Conservation (phyloP, 2,113 vertebrate species). For the Myrmophylax atrothorax region DNA sequence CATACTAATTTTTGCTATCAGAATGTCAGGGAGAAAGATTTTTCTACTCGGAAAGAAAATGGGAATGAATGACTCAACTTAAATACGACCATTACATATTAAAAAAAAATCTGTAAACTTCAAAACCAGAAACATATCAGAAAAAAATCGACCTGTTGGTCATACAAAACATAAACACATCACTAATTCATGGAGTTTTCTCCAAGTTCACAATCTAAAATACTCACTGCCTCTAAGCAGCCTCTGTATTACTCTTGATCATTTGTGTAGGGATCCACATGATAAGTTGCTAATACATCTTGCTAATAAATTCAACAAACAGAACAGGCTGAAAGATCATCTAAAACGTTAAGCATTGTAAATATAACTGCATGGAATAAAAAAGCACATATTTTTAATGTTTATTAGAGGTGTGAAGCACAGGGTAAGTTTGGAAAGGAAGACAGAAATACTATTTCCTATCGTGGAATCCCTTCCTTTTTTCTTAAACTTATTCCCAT, state of each 20-base stretch:
- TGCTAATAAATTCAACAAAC: not conserved
- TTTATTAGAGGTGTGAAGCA: not conserved
- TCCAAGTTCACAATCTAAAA: not conserved
- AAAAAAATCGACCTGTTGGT: not conserved
- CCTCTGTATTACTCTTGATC: not conserved
- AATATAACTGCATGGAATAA: not conserved
- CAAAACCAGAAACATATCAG: not conserved
- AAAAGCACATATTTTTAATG: not conserved
- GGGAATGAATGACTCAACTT: not conserved
- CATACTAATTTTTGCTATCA: not conserved
- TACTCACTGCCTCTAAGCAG: not conserved
- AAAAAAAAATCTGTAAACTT: not conserved
- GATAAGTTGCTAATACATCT: not conserved
- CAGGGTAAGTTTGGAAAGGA: not conserved
- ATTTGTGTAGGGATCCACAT: not conserved
- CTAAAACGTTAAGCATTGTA: not conserved
- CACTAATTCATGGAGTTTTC: not conserved
- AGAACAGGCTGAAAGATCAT: not conserved
- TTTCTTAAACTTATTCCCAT: not conserved
- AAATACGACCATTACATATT: not conserved
- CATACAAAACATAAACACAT: not conserved
- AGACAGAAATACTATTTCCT: not conserved
- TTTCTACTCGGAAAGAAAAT: constrained; percentile 24
- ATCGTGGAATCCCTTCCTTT: not conserved
- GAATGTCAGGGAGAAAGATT: not conserved